phyloP scores from a whole-genome alignment of 1,140 invertebrate genomes.

The Drosophila quadrilineata region DNA sequence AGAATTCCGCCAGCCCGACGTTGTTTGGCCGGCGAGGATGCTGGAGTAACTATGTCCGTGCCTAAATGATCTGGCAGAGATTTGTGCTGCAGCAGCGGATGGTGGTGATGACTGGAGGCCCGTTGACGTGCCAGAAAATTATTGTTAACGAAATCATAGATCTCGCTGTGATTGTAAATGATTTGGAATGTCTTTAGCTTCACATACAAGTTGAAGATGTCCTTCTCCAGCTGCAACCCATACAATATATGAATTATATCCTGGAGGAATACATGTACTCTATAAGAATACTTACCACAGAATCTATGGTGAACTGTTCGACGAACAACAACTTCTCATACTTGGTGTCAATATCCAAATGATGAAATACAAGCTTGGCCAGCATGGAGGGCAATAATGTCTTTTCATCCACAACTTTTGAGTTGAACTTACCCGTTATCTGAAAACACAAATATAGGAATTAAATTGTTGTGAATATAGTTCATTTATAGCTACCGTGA shows the following conservation, averaged over 20 bases:
- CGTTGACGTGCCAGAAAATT: constrained; percentile 81
- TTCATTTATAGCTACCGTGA: constrained; percentile 39
- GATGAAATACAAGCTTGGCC: constrained; percentile 86
- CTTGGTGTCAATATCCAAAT: constrained; percentile 84
- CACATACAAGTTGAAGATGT: constrained; percentile 85
- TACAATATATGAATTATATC: constrained; percentile 8
- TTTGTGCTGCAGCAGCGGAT: constrained; percentile 55
- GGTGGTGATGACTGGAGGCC: constrained; percentile 37
- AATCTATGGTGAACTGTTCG: constrained; percentile 86
- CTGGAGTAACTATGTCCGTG: constrained; percentile 12
- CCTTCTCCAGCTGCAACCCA: constrained; percentile 85
- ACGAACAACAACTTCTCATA: constrained; percentile 85
- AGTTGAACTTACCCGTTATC: constrained; percentile 78
- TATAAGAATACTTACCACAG: constrained; percentile 83
- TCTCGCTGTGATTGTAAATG: constrained; percentile 87
- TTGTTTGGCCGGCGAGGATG: constrained; percentile 23
- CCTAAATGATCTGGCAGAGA: constrained; percentile 59
- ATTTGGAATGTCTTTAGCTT: constrained; percentile 87
- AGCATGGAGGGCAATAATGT: constrained; percentile 83
- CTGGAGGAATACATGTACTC: background rate
- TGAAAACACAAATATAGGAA: constrained; percentile 8
- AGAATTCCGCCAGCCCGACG: constrained; percentile 45
- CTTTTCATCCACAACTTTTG: constrained; percentile 71
- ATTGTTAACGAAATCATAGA: constrained; percentile 83
- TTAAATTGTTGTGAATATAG: background rate